phyloP scores from a whole-genome alignment of 2,113 vertebrate species.

The Sterrhoptilus dennistouni region DNA sequence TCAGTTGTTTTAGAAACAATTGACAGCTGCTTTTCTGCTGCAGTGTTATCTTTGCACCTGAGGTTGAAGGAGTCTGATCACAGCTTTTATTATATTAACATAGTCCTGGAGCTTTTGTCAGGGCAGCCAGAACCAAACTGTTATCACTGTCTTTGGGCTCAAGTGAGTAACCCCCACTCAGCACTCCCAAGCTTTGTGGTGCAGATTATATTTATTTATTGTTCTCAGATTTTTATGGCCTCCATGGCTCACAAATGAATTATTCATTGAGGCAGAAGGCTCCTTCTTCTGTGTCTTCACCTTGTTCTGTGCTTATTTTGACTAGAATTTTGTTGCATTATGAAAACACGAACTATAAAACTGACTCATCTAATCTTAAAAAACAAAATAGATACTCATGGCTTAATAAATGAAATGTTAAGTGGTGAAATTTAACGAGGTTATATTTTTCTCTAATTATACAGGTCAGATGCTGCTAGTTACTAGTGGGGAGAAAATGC shows the following conservation, averaged over 20 bases:
- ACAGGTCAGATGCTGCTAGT: neutral
- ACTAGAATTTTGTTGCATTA: neutral
- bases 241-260: constrained; percentile 19
- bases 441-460: neutral
- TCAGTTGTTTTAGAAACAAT: constrained; percentile 19
- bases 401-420: neutral
- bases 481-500: neutral
- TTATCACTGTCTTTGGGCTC: neutral
- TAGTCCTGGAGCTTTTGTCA: neutral
- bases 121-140: neutral
- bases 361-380: neutral
- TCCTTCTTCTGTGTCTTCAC: neutral
- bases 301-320: neutral
- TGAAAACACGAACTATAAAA: neutral
- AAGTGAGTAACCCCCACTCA: neutral
- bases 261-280: neutral
- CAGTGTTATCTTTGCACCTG: constrained; percentile 5
- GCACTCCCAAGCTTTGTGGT: neutral
- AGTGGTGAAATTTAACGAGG: neutral
- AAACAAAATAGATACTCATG: neutral
- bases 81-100: constrained; percentile 27
- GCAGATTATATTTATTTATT: constrained; percentile 11
- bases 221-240: constrained; percentile 11
- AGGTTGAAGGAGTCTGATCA: constrained; percentile 26
- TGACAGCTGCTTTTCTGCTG: constrained; percentile 59